Evolutionary conservation across 1,140 invertebrate genomes (phyloP), one percentile per base, ranked within the genome.

Genomic region (Frieseomelitta varia): DNA sequence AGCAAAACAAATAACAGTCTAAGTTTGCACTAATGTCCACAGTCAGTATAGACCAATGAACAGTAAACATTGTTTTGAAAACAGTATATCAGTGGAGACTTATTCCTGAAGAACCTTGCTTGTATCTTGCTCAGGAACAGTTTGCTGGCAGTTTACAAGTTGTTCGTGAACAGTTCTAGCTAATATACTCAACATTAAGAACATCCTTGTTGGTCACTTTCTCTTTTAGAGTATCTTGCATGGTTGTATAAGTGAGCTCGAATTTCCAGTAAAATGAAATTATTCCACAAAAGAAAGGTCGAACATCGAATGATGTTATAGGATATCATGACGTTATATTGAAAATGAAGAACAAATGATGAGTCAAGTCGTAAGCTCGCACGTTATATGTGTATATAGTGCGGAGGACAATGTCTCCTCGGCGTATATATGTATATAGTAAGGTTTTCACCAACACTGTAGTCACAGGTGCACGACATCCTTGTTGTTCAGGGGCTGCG

Each of bases 381-480:
- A 56, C 19, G n/a, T 74, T 47, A 61, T 24, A 24, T 61, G 63
- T 27, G 17, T 19, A 24, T 56, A 19, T 8, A 24, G 15, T 51
- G n/a, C n/a, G 14, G 21, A 11, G 67, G 63, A 83, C 65, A 82
- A 56, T 77, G 73, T 76, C 56, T 76, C 74, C 24, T n/a, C 34
- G 14, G 8, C 51, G n/a, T 67, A 84, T 85, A 61, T n/a, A 61
- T 61, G n/a, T 61, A 61, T 61, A 21, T 61, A 81, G 71, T 76
- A 81, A 63, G 30, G 61, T 86, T 71, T 86, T 86, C 85, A 68
- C 75, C 73, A 55, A 65, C 61, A 79, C 53, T 34, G 39, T 67
- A 84, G 76, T 74, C 85, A 86, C 85, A 84, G 87, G 77, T 86
- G 85, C 85, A 65, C 81, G 85, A 85, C 82, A 87, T 82, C 71